Base-by-base conservation (phyloP, 2,888 invertebrate genomes). In the Acrobasis suavella region DNA sequence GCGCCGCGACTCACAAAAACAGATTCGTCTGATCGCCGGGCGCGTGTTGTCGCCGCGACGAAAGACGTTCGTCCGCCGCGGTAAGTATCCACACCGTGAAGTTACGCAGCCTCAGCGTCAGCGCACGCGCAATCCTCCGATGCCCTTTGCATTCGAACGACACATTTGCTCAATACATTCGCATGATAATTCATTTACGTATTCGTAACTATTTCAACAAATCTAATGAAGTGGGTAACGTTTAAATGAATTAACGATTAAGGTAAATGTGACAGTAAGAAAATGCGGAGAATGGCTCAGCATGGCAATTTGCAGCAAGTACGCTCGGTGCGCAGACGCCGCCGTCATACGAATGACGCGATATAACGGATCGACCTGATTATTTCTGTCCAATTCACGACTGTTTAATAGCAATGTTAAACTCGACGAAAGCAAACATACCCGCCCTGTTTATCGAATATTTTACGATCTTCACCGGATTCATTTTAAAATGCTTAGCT, bases 331-430 rank as follows among this genome's bases (percentile, higher is more conserved):
- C 75, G 81, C 80, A 79, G 80, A 87, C 89, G 87, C 85, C 73
- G 73, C 77, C 83, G 82, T 89, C 87, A 91, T 91, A 89, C 89
- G 84, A 91, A 91, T 89, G 89, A 87, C 82, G 83, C 84, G 84
- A 81, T 89, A 83, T 91, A 91, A 91, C 91, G 91, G 91, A 89
- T 88, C 89, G 89, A 81, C 87, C 89, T 85, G 91, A 91, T 92
- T 92, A 91, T 91, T 91, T 91, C 91, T 90, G 91, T 89, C 85
- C 88, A 90, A 89, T 91, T 90, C 91, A 91, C 81, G 90, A 89
- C 91, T 91, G 91, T 91, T 91, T 91, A 90, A 91, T 91, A 90
- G 91, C 91, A 91, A 91, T 90, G 91, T 90, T 89, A 87, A 89
- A 89, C 85, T 88, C 87, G 81, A 85, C 87, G 86, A 91, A 91